A percentile compares a stretch with the other conserved stretches of the same genome.
Conservation (phyloP, 2,113 vertebrate genomes). For the Struthidea cinerea region DNA sequence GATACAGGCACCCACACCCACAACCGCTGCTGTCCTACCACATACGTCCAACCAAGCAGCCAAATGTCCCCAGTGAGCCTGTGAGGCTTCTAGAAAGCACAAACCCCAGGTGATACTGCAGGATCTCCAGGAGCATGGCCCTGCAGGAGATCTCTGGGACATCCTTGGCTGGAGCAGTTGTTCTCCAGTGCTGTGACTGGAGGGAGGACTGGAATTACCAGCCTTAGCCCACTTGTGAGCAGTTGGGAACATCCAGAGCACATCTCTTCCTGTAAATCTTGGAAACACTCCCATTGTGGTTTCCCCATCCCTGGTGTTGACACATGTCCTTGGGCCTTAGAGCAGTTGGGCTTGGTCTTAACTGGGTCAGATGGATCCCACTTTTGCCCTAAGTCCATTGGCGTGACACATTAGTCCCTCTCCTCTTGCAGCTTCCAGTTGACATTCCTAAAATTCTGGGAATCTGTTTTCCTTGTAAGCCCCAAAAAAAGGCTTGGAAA, state of each 20-base stretch:
- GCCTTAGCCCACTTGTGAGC: background rate
- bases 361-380: background rate
- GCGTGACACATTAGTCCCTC: background rate
- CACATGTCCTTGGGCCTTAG: background rate
- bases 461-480: background rate
- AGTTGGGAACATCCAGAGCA: background rate
- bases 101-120: background rate
- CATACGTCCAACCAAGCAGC: background rate
- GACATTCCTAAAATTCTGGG: background rate
- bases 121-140: background rate
- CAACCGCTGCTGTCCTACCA: background rate
- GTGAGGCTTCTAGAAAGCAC: background rate
- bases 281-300: background rate
- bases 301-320: background rate
- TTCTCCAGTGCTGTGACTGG: background rate
- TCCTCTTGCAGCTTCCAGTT: background rate
- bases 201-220: background rate
- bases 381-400: background rate
- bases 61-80: background rate
- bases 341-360: background rate
- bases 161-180: background rate
- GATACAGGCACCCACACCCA: background rate
- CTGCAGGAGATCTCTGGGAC: background rate
- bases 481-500: background rate
- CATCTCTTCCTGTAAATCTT: background rate